Evolutionary conservation across 2,113 vertebrate species (phyloP), one percentile per base, ranked within the genome.

Genomic region (Okapia johnstoni): DNA sequence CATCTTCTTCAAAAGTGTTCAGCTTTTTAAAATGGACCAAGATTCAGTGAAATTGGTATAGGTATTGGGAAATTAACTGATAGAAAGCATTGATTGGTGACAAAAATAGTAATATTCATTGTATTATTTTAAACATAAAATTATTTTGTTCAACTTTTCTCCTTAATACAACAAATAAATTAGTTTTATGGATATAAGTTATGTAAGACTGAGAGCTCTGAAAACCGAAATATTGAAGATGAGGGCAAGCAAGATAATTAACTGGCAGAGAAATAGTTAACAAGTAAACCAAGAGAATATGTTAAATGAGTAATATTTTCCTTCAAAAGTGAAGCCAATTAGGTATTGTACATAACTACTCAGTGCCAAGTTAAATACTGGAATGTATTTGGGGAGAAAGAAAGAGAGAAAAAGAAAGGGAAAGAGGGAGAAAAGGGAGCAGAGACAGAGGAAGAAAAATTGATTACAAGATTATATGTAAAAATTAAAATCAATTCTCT

Each of bases 121-220:
- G 60, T 55, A 90, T 73, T 79, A 58, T 63, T 52, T 93, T 94
- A 28, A 93, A 52, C 5, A 80, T 66, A 96, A 96, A 93, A 80
- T 87, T 58, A 80, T 6, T 48, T 66, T 55, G 77, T 61, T 88
- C 36, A 84, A 43, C 7, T 55, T 91, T 80, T 91, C 19, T 83
- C 58, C 8, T 70, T 60, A 94, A 57, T 80, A 17, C 15, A 93
- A 73, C 1, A 91, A 60, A 52, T 50, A 91, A 84, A 36, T 61
- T 43, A 66, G 36, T 40, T 90, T 87, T 79, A 70, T 25, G 1
- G 36, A 52, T 25, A 19, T 19, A 52, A 17, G 7, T 52, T 88
- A 83, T 3, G 6, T 93, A 46, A 77, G 19, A 76, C 19, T 23
- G 15, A 95, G 14, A 94, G 17, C 3, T 76, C 12, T 60, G 9